These are phyloP conservation scores for Calliopsis andreniformis DNA, from an alignment of 1,140 invertebrate genomes.

Conservation along the genomic window DNA sequence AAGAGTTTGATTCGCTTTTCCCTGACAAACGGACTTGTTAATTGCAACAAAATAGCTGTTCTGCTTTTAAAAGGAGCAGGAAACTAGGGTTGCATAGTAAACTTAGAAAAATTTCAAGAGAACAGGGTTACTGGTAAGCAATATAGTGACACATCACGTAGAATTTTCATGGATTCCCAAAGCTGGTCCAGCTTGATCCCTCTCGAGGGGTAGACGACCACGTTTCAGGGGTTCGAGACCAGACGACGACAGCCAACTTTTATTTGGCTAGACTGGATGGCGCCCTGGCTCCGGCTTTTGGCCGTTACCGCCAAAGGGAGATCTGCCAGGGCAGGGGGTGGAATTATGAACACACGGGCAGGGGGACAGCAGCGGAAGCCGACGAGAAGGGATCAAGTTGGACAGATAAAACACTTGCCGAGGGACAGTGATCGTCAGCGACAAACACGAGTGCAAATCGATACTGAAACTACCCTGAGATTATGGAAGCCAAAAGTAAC, in stretches of 20 bases:
- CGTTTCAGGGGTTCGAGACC: conserved; percentile 24
- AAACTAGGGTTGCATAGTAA: too few species aligned
- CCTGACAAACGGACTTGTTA: background rate
- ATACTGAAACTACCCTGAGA: too few species aligned
- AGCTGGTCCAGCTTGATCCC: background rate
- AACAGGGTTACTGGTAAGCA: too few species aligned
- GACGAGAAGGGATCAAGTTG: conserved; percentile 10
- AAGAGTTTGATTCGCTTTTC: background rate
- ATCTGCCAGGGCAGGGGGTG: background rate
- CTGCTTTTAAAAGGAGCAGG: too few species aligned
- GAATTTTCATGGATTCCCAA: background rate
- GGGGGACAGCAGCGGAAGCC: background rate
- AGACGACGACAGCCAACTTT: conserved; percentile 60
- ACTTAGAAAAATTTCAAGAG: too few species aligned
- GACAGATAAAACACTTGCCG: conserved; percentile 31
- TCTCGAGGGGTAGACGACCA: background rate
- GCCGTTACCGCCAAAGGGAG: conserved; percentile 38
- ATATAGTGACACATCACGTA: background rate
- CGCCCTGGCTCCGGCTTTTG: conserved; percentile 61
- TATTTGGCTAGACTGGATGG: conserved; percentile 70
- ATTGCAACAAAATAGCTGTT: background rate
- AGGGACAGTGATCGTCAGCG: background rate
- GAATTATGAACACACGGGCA: conserved; percentile 12
- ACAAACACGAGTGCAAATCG: background rate
- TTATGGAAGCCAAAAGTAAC: too few species aligned